Percentiles rank a stretch among this genome's conserved stretches.
phyloP scores from a whole-genome alignment of 2,113 vertebrate species.

The Cololabis saira region DNA sequence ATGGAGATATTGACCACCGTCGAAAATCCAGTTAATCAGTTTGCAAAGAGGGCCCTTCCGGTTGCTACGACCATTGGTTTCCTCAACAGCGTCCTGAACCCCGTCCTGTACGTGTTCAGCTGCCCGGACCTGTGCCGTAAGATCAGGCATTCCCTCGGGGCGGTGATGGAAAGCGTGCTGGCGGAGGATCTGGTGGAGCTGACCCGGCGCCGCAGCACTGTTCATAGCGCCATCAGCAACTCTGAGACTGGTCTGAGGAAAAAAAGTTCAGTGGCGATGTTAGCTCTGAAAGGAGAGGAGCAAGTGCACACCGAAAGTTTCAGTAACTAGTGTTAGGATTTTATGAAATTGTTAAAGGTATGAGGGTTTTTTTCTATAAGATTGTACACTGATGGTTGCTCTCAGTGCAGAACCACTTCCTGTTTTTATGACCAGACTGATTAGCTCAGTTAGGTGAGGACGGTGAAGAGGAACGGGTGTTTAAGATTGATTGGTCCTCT shows the following conservation, averaged over 20 bases:
- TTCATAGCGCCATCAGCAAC: conserved; percentile 7
- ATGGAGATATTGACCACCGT: conserved; percentile 64
- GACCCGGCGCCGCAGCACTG: conserved; percentile 53
- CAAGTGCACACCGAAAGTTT: not conserved
- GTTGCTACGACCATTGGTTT: conserved; percentile 65
- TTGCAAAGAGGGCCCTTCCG: conserved; percentile 48
- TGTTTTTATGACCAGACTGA: too few relatives aligned
- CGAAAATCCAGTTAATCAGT: fast-evolving
- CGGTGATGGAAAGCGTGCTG: conserved; percentile 80
- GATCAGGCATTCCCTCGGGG: conserved; percentile 76
- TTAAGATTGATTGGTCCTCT: too few relatives aligned
- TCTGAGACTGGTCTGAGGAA: conserved; percentile 11
- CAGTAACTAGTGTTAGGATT: too few relatives aligned
- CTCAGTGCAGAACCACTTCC: too few relatives aligned
- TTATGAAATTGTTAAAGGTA: too few relatives aligned
- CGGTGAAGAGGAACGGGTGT: too few relatives aligned
- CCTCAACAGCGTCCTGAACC: conserved; percentile 82
- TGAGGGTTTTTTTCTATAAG: too few relatives aligned
- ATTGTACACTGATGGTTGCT: too few relatives aligned
- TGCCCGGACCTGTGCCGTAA: conserved; percentile 78
- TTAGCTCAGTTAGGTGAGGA: too few relatives aligned
- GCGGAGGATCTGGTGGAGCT: conserved; percentile 75
- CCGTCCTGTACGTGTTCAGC: conserved; percentile 83
- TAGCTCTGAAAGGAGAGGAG: not conserved
- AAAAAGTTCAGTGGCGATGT: not conserved